A percentile compares a stretch with the other conserved stretches of the same genome.
Conservation (phyloP, 2,113 vertebrate genomes). For the Oreotrochilus melanogaster region DNA sequence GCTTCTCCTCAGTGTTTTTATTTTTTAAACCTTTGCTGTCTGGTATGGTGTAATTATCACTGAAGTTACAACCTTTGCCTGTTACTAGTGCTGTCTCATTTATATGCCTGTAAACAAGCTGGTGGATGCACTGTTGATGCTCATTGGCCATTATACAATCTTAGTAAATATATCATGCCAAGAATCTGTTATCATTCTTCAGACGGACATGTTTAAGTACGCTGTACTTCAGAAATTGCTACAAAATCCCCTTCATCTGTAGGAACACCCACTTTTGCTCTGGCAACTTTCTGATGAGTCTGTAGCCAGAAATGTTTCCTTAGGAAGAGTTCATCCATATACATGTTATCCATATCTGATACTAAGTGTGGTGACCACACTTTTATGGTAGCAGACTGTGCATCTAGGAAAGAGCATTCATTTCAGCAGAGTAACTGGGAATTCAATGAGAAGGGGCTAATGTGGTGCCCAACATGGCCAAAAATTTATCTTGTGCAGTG, state of each 20-base stretch:
- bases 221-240: background rate
- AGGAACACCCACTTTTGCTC: background rate
- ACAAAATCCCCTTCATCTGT: rapidly evolving
- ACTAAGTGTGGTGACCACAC: background rate
- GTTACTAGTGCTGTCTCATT: background rate
- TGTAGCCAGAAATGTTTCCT: background rate
- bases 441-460: background rate
- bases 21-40: background rate
- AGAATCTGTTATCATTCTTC: background rate
- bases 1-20: background rate
- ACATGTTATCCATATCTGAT: background rate
- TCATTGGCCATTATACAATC: background rate
- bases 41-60: background rate
- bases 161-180: background rate
- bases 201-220: background rate
- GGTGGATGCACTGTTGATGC: background rate
- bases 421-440: rapidly evolving
- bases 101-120: background rate
- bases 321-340: background rate
- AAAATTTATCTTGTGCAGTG: rapidly evolving
- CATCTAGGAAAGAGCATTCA: background rate
- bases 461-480: rapidly evolving
- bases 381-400: too few relatives aligned
- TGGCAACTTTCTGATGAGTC: background rate
- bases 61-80: background rate